phyloP scores from a whole-genome alignment of 2,113 vertebrate species.

The Zeus faber region DNA sequence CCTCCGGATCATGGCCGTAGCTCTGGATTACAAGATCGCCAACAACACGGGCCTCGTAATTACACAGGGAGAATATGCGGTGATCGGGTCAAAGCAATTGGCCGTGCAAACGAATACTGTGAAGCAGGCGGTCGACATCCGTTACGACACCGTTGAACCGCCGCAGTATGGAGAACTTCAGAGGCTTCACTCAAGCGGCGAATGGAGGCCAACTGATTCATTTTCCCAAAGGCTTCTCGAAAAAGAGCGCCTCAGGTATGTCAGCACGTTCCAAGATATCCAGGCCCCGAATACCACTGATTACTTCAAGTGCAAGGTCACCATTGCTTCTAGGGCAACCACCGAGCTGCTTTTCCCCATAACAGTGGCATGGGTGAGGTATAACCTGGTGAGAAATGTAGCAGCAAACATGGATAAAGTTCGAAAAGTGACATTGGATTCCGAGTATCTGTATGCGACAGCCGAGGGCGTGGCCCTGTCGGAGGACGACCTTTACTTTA shows the following conservation, averaged over 20 bases:
- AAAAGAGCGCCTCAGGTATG: slow-evolving; percentile 74
- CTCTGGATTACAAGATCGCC: slow-evolving; percentile 78
- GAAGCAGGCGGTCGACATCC: slow-evolving; percentile 73
- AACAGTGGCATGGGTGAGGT: slow-evolving; percentile 79
- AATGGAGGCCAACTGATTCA: slow-evolving; percentile 77
- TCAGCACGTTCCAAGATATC: slow-evolving; percentile 76
- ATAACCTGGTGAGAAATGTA: slow-evolving; percentile 73
- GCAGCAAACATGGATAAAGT: slow-evolving; percentile 77
- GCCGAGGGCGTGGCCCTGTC: slow-evolving; percentile 64
- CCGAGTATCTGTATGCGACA: slow-evolving; percentile 74
- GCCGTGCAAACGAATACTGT: slow-evolving; percentile 79
- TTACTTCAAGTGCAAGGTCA: slow-evolving; percentile 84
- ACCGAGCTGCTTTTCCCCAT: slow-evolving; percentile 79
- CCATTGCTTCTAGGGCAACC: slow-evolving; percentile 69
- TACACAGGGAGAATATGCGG: slow-evolving; percentile 70
- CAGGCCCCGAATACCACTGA: slow-evolving; percentile 76
- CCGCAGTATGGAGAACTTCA: slow-evolving; percentile 84
- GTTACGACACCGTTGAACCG: slow-evolving; percentile 73
- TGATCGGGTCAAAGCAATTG: slow-evolving; percentile 77
- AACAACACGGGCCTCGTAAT: slow-evolving; percentile 79
- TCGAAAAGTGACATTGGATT: slow-evolving; percentile 73
- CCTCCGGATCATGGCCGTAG: slow-evolving; percentile 79
- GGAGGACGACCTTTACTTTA: slow-evolving; percentile 78
- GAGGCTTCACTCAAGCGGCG: slow-evolving; percentile 68
- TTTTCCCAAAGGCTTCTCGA: slow-evolving; percentile 84